A percentile compares a stretch with the other conserved stretches of the same genome.
phyloP scores from a whole-genome alignment of 2,888 invertebrate genomes.

The Drosophila maculinotata region DNA sequence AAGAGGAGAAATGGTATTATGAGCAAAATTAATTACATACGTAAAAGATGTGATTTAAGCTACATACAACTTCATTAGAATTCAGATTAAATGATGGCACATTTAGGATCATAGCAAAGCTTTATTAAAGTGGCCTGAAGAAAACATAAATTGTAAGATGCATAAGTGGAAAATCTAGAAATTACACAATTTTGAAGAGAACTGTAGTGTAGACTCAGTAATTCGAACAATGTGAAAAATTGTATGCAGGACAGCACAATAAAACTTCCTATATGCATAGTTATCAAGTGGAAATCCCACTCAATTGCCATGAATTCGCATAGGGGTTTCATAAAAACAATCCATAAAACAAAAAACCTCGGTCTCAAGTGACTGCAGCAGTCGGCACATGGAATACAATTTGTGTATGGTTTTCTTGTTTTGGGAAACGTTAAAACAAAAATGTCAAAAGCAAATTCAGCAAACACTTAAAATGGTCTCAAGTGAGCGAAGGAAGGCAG shows the following conservation, averaged over 20 bases:
- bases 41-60: neutral
- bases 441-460: conserved; percentile 67
- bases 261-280: conserved; percentile 1
- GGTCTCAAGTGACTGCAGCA: conserved; percentile 44
- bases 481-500: conserved; percentile 52
- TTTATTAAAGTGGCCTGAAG: neutral
- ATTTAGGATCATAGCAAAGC: neutral
- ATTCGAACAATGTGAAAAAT: neutral
- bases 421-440: conserved; percentile 29
- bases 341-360: conserved; percentile 17
- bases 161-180: no score
- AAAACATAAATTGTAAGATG: neutral
- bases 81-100: neutral
- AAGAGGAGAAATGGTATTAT: conserved; percentile 10
- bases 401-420: conserved; percentile 6
- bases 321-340: conserved; percentile 8
- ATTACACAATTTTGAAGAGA: no score
- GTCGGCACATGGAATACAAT: conserved; percentile 38
- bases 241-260: neutral
- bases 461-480: conserved; percentile 78
- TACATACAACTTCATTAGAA: neutral
- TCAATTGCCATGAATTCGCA: conserved; percentile 14
- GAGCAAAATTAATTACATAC: conserved; percentile 13
- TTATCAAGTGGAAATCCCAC: conserved; percentile 6
- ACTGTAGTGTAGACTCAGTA: neutral